Base-by-base conservation (phyloP, 2,888 invertebrate genomes). In the Pinctada fucata region DNA sequence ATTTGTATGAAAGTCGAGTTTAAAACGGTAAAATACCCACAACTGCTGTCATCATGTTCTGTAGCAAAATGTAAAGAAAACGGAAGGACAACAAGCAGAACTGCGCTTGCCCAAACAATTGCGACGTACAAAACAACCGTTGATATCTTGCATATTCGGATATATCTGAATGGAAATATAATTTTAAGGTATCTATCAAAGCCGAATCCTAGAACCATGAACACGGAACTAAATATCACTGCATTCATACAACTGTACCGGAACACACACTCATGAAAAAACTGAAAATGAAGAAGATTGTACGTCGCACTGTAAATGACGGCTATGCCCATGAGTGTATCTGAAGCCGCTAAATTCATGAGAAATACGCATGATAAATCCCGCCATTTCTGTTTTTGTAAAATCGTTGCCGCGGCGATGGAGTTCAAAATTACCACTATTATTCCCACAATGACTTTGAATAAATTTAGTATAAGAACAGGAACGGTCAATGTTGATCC, bases 101-200 rank as follows among this genome's bases (percentile, higher is more conserved):
- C 65, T 49, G 66, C 49, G 16, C 58, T 49, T 2, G 31, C 10
- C 74, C 74, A 74, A 3, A 66, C 31, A 4, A 49, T 10, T 45
- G 66, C 3, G 4, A 74, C 16, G 13, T 74, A 74, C 3, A 74
- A 16, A 2, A 63, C 63, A 1, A 74, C 74, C 8, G 31, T n/a
- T 66, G 16, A 10, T 31, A 48, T 66, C 16, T 31, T 66, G 49
- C 49, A 48, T 48, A 74, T n/a, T 16, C 31, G 13, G 3, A 51
- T 51, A 31, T 65, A 66, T 3, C 49, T 65, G 13, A 74, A 74
- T n/a, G 74, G 74, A 5, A 63, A 65, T 50, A 66, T 48, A 3
- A 74, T 74, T 45, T 74, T 74, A 31, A 74, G 10, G 66, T 74
- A 74, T 6, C 74, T 48, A 31, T 74, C 74, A 13, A 74, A 49